Conservation (phyloP, 2,113 vertebrate genomes). For the Cebus imitator region DNA sequence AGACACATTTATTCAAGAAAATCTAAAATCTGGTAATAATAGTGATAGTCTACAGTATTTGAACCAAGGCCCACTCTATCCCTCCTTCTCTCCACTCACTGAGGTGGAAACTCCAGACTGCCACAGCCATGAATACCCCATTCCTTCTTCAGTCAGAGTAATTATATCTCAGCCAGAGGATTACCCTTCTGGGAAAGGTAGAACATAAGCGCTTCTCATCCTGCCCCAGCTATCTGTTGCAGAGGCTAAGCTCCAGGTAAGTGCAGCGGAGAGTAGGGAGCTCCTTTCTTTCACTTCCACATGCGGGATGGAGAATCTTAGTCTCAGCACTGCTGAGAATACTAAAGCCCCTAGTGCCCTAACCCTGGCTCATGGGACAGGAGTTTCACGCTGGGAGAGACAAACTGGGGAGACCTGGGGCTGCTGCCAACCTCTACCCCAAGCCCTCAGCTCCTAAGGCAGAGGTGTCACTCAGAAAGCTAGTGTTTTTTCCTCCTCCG, state of each 20-base stretch:
- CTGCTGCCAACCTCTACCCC: neutral
- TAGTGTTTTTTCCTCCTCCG: too few species aligned
- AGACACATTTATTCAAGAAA: neutral
- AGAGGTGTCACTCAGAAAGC: neutral
- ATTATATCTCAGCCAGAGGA: neutral
- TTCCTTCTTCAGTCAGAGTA: neutral
- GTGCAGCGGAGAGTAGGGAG: neutral
- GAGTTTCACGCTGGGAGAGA: neutral
- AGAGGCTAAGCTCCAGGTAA: neutral
- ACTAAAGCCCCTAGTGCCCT: neutral
- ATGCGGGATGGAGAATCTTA: neutral
- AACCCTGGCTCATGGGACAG: neutral
- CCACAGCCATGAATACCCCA: neutral
- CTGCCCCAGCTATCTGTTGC: neutral
- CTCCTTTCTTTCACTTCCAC: neutral
- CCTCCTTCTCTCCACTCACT: neutral
- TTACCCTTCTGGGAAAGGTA: neutral
- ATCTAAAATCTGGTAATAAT: neutral
- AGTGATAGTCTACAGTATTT: neutral
- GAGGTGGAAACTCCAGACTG: neutral
- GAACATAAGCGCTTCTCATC: neutral
- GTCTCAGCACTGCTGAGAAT: neutral
- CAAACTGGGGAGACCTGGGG: neutral
- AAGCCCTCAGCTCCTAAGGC: neutral
- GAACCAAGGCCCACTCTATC: neutral